A percentile compares a stretch with the other conserved stretches of the same genome.
These are phyloP conservation scores for Gambusia holbrooki DNA, from an alignment of 2,113 vertebrate genomes.

Conservation along the genomic window DNA sequence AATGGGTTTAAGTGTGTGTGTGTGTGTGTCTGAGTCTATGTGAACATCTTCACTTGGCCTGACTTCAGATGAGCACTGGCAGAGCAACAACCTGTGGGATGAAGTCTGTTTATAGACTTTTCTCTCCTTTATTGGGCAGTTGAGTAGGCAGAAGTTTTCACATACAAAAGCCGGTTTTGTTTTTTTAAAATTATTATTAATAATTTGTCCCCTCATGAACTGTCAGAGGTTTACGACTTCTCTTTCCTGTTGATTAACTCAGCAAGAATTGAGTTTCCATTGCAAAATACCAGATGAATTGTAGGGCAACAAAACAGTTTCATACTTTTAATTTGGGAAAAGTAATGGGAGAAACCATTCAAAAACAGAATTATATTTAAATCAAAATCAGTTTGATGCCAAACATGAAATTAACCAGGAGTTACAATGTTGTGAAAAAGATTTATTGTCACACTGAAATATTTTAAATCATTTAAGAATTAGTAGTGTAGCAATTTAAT, in stretches of 20 bases:
- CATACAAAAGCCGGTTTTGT: neutral
- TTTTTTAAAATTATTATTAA: no score
- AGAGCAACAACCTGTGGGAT: constrained; percentile 42
- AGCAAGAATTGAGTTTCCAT: neutral
- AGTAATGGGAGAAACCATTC: no score
- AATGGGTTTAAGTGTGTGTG: neutral
- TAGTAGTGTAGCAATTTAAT: no score
- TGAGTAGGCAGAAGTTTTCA: constrained; percentile 19
- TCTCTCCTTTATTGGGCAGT: constrained; percentile 15
- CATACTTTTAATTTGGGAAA: no score
- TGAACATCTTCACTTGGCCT: constrained; percentile 30
- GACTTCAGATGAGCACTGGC: constrained; percentile 37
- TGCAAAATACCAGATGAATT: neutral
- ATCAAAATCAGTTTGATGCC: no score
- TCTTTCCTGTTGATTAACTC: neutral
- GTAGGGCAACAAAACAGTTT: no score
- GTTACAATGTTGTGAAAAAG: no score
- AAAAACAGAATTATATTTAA: no score
- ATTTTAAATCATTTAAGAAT: no score
- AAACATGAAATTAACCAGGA: no score
- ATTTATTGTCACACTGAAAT: no score
- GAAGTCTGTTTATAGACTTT: constrained; percentile 40
- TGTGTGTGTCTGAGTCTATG: no score
- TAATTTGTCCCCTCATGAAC: neutral
- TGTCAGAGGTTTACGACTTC: neutral